Base-by-base conservation (phyloP, 2,797 vertebrate genomes). In the Falco biarmicus region DNA sequence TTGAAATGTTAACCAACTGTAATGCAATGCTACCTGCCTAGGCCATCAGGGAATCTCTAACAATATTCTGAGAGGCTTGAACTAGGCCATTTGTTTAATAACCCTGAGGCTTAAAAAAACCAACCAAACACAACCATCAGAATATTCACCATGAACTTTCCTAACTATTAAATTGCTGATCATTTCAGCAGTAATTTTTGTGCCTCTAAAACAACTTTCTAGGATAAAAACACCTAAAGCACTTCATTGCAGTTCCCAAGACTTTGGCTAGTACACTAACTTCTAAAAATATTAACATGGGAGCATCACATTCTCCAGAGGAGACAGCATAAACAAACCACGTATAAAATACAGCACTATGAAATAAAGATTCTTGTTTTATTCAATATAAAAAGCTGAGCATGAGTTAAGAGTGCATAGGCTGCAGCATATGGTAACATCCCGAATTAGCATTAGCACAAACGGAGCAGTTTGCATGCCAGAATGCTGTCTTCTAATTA, bases 321-420 rank as follows among this genome's bases (percentile, higher is more conserved):
- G 6, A 91, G 61, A 68, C 26, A 81, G 43, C 43, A 63, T 61
- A 78, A 91, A 83, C 28, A 95, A 94, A 69, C 24, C 29, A 19
- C 37, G 10, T 69, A 65, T 78, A 81, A 93, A 95, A 88, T 65
- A 90, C 9, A 76, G 93, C 54, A 71, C 18, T 78, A 15, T 31
- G 50, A 93, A 90, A 87, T 29, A 70, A 76, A 48, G 14, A 18
- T 60, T 78, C 59, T 86, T 60, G 6, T 51, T 95, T 94, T 84
- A 93, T 88, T 96, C 75, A 50, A 75, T 63, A 81, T n/a, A 65
- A 88, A 93, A 92, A 78, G 34, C 84, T 71, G 43, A 86, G 68
- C 60, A 61, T 34, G 16, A 89, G 37, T 53, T 81, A 45, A 82
- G 71, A 91, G 37, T 32, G 69, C 45, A 91, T 5, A 86, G 41